Evolutionary conservation across 2,888 invertebrate genomes (phyloP).

Genomic region (Paralinhomoeus sp.): DNA sequence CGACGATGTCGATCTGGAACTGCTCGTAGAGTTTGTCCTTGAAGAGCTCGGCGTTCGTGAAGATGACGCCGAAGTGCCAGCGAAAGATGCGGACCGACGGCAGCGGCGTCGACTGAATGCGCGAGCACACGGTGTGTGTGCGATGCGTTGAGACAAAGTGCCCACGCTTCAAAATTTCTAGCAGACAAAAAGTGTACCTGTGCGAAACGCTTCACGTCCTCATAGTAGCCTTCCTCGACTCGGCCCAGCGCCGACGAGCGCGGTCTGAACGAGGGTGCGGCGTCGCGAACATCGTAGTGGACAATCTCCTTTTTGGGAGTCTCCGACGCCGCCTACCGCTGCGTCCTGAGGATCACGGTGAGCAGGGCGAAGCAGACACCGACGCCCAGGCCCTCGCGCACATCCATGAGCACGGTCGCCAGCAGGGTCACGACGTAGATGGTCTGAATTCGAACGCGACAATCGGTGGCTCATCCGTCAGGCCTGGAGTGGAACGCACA

Average conservation of each 20-base stretch:
- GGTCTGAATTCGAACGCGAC: conserved; percentile 13
- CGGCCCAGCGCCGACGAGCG: no score
- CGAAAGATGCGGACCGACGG: neutral
- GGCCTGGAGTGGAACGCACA: conserved; percentile 16
- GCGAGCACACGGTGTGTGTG: no score
- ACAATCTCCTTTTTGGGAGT: no score
- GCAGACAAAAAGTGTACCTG: no score
- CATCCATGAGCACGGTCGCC: conserved; percentile 49
- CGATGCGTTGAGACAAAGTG: no score
- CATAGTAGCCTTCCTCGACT: no score
- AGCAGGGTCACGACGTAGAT: conserved; percentile 60
- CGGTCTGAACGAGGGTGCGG: no score
- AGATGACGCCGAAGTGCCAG: neutral
- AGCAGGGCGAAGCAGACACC: conserved; percentile 50
- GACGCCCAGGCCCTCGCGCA: conserved; percentile 53
- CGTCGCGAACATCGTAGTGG: neutral
- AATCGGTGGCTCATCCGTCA: neutral
- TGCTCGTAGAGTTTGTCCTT: neutral
- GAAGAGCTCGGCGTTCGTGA: conserved; percentile 1
- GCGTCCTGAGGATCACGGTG: conserved; percentile 44
- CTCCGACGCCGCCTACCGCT: conserved; percentile 27
- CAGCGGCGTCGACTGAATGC: neutral
- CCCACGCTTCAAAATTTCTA: no score
- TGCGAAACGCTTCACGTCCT: no score
- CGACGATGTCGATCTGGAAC: no score